Base-by-base conservation (phyloP, 2,888 invertebrate species). In the Noctua janthina region DNA sequence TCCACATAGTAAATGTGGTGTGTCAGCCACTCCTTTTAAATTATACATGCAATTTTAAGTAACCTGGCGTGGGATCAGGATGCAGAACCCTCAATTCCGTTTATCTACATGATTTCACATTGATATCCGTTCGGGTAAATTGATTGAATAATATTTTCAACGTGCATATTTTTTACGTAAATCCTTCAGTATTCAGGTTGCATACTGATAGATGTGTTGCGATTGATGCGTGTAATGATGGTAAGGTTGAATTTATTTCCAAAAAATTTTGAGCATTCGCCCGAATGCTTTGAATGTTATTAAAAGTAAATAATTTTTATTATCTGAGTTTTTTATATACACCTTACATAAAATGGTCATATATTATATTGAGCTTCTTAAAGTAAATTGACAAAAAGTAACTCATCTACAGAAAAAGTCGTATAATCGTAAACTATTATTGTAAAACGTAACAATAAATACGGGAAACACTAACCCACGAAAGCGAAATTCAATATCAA, bases 31-130 rank as follows among this genome's bases (percentile, higher is more conserved):
- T 92, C 92, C 93, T 94, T 92, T 94, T 94, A 94, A 94, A 95
- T 95, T 94, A 94, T 94, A 95, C 94, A 94, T 93, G 94, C 92
- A 91, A 93, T 94, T 94, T 94, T 94, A 95, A 94, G 94, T 94
- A 93, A 92, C 93, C 91, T 92, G 87, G 85, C 89, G 86, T 86
- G 89, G 91, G 91, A 91, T 92, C 91, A 90, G 85, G 84, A 87
- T 89, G 85, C 81, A 76, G 86, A 82, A 88, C 92, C 91, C 92
- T 92, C 90, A 82, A 90, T 93, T 93, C 84, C 91, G 91, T 92
- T 93, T 94, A 94, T 95, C 93, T 93, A 91, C 92, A 91, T 93
- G 93, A 94, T 94, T 94, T 92, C 88, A 84, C 88, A 86, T 85
- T 90, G 91, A 94, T 94, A 94, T 91, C 91, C 92, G 92, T 93